These are phyloP conservation scores for Mesoligia furuncula DNA, from an alignment of 2,888 invertebrate genomes.

Conservation along the genomic window DNA sequence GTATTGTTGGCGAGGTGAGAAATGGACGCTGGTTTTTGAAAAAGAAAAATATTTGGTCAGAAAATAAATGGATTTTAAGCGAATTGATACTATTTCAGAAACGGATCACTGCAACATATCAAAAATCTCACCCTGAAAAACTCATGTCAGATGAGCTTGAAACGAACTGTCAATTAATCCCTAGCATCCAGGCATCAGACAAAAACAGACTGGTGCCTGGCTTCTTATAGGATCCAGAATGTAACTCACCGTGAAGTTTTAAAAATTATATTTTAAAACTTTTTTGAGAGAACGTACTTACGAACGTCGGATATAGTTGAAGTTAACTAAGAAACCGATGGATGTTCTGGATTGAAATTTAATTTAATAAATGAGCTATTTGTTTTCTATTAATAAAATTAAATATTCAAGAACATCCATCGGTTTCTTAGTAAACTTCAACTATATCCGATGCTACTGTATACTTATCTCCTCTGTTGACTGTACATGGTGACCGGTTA, in stretches of 20 bases:
- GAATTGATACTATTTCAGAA: background rate
- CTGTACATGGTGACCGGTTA: background rate
- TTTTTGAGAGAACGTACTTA: too few species aligned
- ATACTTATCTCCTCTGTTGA: too few species aligned
- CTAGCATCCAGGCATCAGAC: background rate
- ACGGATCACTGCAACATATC: background rate
- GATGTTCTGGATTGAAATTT: too few species aligned
- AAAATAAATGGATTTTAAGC: background rate
- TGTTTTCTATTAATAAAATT: too few species aligned
- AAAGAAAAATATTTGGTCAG: background rate
- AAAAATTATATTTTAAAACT: too few species aligned
- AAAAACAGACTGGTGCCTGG: background rate
- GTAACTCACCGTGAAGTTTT: too few species aligned
- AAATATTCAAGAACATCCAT: too few species aligned
- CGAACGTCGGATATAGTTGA: too few species aligned
- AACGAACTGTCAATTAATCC: background rate
- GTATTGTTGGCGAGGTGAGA: slow-evolving; percentile 39
- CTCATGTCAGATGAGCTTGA: background rate
- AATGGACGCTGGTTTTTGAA: slow-evolving; percentile 58
- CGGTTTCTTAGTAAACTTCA: too few species aligned
- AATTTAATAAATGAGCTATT: too few species aligned
- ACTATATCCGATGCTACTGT: too few species aligned
- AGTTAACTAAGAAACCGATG: too few species aligned
- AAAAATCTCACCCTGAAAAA: background rate
- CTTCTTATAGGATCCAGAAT: background rate